Evolutionary conservation across 2,113 vertebrate genomes (phyloP).

Genomic region (Holacanthus passer): DNA sequence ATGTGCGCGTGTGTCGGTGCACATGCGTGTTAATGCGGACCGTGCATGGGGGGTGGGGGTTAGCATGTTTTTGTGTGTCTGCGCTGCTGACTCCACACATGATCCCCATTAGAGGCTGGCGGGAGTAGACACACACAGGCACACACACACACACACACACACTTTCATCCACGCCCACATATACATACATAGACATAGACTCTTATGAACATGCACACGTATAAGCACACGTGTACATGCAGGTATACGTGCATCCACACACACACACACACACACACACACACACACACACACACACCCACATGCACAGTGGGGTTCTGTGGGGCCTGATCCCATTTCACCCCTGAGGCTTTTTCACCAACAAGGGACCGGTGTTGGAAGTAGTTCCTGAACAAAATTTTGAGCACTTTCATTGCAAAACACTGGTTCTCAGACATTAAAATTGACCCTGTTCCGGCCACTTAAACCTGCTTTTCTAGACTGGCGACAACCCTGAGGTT

Average conservation of each 20-base stretch:
- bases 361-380: conserved; percentile 40
- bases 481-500: conserved; percentile 29
- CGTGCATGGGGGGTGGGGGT: conserved; percentile 65
- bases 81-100: conserved; percentile 85
- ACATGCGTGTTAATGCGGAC: conserved; percentile 62
- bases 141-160: conserved; percentile 14
- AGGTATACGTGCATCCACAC: conserved; percentile 39
- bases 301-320: conserved; percentile 60
- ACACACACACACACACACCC: conserved; percentile 15
- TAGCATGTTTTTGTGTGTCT: conserved; percentile 83
- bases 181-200: conserved; percentile 6
- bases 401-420: conserved; percentile 39
- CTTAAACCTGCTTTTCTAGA: conserved; percentile 51
- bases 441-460: conserved; percentile 38
- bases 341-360: conserved; percentile 59
- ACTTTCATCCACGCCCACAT: conserved; percentile 2
- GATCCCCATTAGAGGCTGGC: conserved; percentile 85
- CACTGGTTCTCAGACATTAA: conserved; percentile 30
- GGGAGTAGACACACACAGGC: conserved; percentile 72
- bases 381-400: conserved; percentile 29
- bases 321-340: conserved; percentile 68
- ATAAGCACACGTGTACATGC: conserved; percentile 9
- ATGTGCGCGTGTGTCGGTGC: conserved; percentile 34
- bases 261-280: conserved; percentile 13
- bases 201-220: neutral